Evolutionary conservation across 2,888 invertebrate species (phyloP), one percentile per base, ranked within the genome.

Genomic region (Cephus runcator): DNA sequence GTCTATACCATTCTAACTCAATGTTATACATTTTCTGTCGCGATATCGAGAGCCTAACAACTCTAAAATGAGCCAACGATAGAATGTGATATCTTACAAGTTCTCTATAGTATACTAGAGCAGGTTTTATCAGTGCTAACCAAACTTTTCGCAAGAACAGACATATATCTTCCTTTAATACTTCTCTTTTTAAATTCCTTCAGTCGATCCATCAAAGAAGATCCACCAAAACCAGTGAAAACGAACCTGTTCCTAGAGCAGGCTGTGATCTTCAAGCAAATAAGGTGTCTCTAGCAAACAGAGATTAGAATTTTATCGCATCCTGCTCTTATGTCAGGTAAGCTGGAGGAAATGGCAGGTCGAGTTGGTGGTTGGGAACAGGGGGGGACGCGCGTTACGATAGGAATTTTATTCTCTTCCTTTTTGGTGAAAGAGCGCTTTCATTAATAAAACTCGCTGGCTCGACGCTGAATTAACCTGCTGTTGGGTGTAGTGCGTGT

Each of bases 361-460:
- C 23, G 56, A 56, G 56, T 23, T 0, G 56, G 56, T 9, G 9
- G 56, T 23, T 56, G 56, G 23, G 56, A 56, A 56, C 9, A 1
- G 56, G 56, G 23, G 56, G 23, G 23, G 23, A 23, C 2, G 6
- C 69, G 69, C 40, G 30, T 15, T 69, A 34, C 71, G 71, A 71
- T 71, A 71, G 31, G 71, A 71, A 71, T 82, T 85, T 86, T 85
- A 87, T 87, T 85, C 85, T 83, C 82, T 75, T 68, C 76, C 36
- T n/a, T n/a, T n/a, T 31, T 36, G 79, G 85, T 87, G 87, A 89
- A 89, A 88, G 88, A 84, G 83, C 77, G 83, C 81, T 88, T 90
- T 89, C 87, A 90, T 89, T 88, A 87, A 88, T 86, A 83, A 71
- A 71, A 71, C 71, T 71, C 12, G 71, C 31, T 71, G 71, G 71